These are phyloP conservation scores for Aleiodes sp. DNA, from an alignment of 1,140 invertebrate genomes.

Conservation along the genomic window DNA sequence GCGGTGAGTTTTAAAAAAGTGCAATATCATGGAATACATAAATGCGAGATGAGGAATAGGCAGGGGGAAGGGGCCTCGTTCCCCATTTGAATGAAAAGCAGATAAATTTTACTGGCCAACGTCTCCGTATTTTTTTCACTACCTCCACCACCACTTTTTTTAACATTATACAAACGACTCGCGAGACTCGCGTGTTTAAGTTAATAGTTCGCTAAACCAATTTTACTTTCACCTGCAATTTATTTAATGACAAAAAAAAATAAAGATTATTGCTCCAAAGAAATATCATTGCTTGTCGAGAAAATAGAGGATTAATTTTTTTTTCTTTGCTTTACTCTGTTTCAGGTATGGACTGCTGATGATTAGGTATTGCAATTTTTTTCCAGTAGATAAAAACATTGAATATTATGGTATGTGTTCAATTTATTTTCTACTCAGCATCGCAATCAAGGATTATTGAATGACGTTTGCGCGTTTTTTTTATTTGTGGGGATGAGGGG, in stretches of 20 bases:
- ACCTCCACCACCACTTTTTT: constrained; percentile 30
- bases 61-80: background rate
- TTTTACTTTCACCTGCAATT: constrained; percentile 57
- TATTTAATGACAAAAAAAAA: constrained; percentile 39
- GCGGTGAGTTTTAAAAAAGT: constrained; percentile 55
- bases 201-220: constrained; percentile 49
- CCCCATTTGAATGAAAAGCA: constrained; percentile 61
- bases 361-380: constrained; percentile 10
- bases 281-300: background rate
- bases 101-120: constrained; percentile 58
- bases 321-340: constrained; percentile 33
- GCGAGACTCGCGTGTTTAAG: constrained; percentile 20
- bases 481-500: too few species aligned
- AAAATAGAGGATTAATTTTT: constrained; percentile 13
- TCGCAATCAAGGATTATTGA: background rate
- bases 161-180: constrained; percentile 18
- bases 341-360: constrained; percentile 38
- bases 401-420: background rate
- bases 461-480: too few species aligned
- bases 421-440: background rate
- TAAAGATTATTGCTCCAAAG: background rate
- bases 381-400: background rate
- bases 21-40: constrained; percentile 65
- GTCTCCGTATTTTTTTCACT: constrained; percentile 19
- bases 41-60: constrained; percentile 58